Evolutionary conservation across 2,113 vertebrate species (phyloP).

Genomic region (Callocephalon fimbriatum): DNA sequence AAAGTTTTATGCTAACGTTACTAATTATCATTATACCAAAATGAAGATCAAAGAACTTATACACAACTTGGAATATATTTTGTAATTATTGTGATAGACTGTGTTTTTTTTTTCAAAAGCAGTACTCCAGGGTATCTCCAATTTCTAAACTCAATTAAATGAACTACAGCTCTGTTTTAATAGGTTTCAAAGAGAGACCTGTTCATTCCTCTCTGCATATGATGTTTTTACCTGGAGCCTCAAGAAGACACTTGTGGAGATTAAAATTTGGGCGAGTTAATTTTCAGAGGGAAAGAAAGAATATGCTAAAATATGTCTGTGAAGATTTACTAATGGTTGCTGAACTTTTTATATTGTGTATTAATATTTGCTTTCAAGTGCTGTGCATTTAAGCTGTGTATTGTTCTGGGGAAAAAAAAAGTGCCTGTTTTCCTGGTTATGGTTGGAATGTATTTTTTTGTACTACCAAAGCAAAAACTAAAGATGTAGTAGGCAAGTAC

Average conservation of each 20-base stretch:
- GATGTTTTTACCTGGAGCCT: not conserved
- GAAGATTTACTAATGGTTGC: not conserved
- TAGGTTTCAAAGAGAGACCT: not conserved
- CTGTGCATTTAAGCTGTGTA: not conserved
- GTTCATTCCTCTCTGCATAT: not conserved
- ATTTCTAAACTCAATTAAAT: not conserved
- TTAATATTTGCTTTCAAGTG: rapidly evolving
- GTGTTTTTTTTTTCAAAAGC: not conserved
- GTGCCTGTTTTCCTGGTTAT: not conserved
- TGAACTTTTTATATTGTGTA: not conserved
- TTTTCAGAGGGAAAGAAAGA: not conserved
- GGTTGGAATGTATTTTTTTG: not conserved
- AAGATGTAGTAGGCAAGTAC: not conserved
- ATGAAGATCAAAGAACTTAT: not conserved
- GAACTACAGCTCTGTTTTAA: not conserved
- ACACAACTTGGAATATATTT: not conserved
- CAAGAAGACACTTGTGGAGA: not conserved
- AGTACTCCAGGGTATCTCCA: not conserved
- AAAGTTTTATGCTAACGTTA: not conserved
- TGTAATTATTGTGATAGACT: not conserved
- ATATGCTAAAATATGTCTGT: not conserved
- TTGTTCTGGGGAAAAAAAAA: not conserved
- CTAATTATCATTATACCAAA: not conserved
- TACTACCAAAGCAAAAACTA: not conserved
- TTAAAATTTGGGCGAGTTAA: not conserved